Evolutionary conservation across 2,113 vertebrate species (phyloP).

Genomic region (Kryptolebias marmoratus): DNA sequence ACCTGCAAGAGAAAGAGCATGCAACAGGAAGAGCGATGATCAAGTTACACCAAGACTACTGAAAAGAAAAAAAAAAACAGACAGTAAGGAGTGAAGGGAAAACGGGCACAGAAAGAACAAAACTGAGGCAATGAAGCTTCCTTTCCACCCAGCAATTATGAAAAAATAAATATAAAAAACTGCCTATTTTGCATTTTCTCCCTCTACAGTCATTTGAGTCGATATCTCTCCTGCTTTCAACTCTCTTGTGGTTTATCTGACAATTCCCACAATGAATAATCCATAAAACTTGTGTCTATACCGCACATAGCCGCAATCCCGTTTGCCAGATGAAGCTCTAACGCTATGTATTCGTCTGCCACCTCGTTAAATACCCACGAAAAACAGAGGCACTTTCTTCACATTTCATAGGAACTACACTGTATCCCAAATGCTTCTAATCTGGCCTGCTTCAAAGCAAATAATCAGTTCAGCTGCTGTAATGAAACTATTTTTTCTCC

Average conservation of each 20-base stretch:
- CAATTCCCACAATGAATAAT: slow-evolving; percentile 47
- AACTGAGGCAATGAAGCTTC: slow-evolving; percentile 4
- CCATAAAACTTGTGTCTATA: slow-evolving; percentile 43
- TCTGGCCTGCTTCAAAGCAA: background rate
- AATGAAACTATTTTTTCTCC: too few species aligned
- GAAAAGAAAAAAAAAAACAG: background rate
- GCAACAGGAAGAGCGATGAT: slow-evolving; percentile 57
- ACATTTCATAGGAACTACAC: background rate
- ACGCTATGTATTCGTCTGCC: slow-evolving; percentile 20
- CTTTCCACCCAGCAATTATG: slow-evolving; percentile 36
- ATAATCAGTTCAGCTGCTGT: background rate
- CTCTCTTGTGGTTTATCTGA: slow-evolving; percentile 14
- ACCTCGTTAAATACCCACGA: slow-evolving; percentile 61
- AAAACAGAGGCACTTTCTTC: slow-evolving; percentile 42
- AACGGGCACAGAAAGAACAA: background rate
- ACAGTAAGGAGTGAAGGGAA: background rate
- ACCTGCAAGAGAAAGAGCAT: background rate
- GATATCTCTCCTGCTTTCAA: background rate
- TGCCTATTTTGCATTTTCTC: slow-evolving; percentile 27
- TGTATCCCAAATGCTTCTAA: background rate
- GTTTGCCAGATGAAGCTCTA: slow-evolving; percentile 12
- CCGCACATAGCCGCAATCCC: slow-evolving; percentile 35
- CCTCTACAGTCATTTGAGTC: slow-evolving; percentile 11
- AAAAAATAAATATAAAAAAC: slow-evolving; percentile 28
- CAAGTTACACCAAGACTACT: slow-evolving; percentile 50